Evolutionary conservation across 1,140 invertebrate species (phyloP).

Genomic region (Cotesia vestalis): DNA sequence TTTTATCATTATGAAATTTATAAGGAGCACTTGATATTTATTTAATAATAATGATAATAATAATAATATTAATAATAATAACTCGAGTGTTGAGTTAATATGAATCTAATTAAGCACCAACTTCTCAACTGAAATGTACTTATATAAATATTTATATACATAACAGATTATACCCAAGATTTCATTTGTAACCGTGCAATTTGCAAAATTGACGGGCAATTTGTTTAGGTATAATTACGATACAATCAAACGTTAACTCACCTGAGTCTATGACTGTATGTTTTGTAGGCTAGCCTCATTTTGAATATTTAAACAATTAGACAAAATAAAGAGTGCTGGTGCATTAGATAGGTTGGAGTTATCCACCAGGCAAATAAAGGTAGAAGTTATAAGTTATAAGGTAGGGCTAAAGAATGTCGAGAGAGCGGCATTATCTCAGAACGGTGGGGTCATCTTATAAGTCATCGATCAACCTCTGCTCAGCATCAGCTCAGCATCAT

Average conservation of each 20-base stretch:
- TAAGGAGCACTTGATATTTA: no score
- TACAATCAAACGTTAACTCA: slow-evolving; percentile 50
- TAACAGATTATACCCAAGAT: slow-evolving; percentile 51
- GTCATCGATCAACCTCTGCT: slow-evolving; percentile 59
- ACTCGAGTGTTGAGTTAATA: no score
- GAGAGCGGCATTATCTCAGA: slow-evolving; percentile 41
- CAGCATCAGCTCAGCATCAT: slow-evolving; percentile 34
- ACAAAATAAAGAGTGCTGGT: no score
- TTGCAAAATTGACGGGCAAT: slow-evolving; percentile 58
- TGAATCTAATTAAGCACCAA: no score
- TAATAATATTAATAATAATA: no score
- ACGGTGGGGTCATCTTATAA: slow-evolving; percentile 55
- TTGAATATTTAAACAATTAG: no score
- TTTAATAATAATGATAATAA: no score
- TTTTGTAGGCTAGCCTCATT: no score
- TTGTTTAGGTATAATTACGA: slow-evolving; percentile 57
- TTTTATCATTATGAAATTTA: no score
- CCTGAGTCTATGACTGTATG: neutral
- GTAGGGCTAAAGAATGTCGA: slow-evolving; percentile 48
- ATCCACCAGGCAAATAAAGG: no score
- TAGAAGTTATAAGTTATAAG: neutral
- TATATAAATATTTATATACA: no score
- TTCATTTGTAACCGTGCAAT: slow-evolving; percentile 57
- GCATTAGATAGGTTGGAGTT: no score
- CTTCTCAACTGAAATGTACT: slow-evolving; percentile 11